Conservation (phyloP, 2,888 invertebrate species). For the Scaptomyza caliginosa region DNA sequence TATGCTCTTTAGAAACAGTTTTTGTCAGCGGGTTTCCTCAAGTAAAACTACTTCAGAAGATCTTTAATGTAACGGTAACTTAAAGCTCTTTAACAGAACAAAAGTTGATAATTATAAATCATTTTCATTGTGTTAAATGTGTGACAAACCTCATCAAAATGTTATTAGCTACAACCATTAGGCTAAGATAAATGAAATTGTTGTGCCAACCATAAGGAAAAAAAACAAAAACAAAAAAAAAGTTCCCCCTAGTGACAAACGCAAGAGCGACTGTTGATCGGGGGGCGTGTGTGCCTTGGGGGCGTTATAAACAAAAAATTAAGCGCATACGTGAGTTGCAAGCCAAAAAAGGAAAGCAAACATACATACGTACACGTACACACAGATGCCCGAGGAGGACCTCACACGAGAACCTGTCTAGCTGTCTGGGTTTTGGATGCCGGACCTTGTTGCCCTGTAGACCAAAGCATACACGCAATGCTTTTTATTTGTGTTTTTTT, state of each 20-base stretch:
- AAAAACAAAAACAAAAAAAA: background rate
- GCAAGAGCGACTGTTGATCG: constrained; percentile 23
- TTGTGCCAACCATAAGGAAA: constrained; percentile 33
- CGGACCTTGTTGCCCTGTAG: background rate
- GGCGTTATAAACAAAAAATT: constrained; percentile 76
- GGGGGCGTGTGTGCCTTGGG: constrained; percentile 29
- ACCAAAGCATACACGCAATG: constrained; percentile 16
- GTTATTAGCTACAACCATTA: constrained; percentile 7
- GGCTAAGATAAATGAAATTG: constrained; percentile 18
- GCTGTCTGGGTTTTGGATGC: constrained; percentile 23
- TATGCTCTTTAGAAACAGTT: constrained; percentile 20
- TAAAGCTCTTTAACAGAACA: background rate
- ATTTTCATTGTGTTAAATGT: background rate
- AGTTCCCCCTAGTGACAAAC: constrained; percentile 54
- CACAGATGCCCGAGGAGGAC: constrained; percentile 17
- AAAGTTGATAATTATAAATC: background rate
- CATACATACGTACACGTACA: background rate
- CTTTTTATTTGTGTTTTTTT: constrained; percentile 54
- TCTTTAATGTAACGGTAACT: background rate
- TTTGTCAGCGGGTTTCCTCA: too few relatives aligned
- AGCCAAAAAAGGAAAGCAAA: constrained; percentile 26
- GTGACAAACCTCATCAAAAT: background rate
- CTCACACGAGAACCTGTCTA: constrained; percentile 27
- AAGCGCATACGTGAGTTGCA: constrained; percentile 75
- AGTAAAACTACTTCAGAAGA: too few relatives aligned